These are phyloP conservation scores for Phoenicopterus ruber DNA, from an alignment of 2,113 vertebrate species.

Conservation along the genomic window DNA sequence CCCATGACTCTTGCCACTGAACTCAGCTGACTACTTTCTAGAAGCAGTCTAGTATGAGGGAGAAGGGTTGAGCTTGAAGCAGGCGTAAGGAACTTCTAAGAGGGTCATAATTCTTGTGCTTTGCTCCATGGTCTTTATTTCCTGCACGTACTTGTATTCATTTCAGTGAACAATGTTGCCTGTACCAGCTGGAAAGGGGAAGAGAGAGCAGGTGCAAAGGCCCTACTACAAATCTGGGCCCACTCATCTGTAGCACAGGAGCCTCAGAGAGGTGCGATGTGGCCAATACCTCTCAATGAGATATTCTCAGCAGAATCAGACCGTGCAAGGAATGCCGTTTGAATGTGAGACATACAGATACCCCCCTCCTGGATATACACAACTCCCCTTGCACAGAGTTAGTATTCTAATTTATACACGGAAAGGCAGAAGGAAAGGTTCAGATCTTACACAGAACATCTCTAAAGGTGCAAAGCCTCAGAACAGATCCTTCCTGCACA, in stretches of 20 bases:
- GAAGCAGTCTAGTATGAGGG: neutral
- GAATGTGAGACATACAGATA: neutral
- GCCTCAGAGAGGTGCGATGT: neutral
- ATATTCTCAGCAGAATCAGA: neutral
- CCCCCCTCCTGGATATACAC: rapidly evolving
- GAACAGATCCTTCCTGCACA: neutral
- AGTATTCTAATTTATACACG: neutral
- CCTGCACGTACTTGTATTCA: neutral
- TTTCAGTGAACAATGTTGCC: neutral
- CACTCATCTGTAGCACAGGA: neutral
- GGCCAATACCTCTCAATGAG: neutral
- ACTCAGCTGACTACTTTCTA: neutral
- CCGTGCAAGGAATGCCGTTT: rapidly evolving
- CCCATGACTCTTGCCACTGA: rapidly evolving
- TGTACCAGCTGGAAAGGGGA: neutral
- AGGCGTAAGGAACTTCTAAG: neutral
- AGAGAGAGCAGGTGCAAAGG: neutral
- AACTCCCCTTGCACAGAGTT: neutral
- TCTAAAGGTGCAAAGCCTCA: neutral
- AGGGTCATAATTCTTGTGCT: rapidly evolving
- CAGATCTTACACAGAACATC: neutral
- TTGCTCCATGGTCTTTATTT: neutral
- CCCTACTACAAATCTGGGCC: neutral
- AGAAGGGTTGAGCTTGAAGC: neutral
- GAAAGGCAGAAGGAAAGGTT: neutral